Conservation (phyloP, 2,888 invertebrate species). For the Subacronicta megacephala region DNA sequence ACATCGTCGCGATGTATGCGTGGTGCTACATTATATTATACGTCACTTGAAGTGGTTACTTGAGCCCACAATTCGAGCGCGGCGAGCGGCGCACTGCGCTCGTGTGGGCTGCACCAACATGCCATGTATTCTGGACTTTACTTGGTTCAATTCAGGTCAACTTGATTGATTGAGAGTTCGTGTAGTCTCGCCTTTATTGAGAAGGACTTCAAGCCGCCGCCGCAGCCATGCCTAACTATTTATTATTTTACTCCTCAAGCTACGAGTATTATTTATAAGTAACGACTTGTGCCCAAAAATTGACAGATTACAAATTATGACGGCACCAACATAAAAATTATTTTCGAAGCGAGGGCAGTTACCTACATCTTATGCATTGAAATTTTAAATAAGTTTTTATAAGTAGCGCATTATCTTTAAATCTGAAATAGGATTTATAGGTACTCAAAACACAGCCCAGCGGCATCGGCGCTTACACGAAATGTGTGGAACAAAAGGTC, state of each 20-base stretch:
- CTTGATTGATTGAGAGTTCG: slow-evolving; percentile 39
- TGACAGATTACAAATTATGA: slow-evolving; percentile 26
- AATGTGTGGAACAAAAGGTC: slow-evolving; percentile 5
- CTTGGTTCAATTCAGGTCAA: slow-evolving; percentile 28
- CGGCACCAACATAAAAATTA: slow-evolving; percentile 1
- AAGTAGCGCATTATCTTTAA: slow-evolving; percentile 22
- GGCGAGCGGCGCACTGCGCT: slow-evolving; percentile 12
- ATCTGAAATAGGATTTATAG: slow-evolving; percentile 35
- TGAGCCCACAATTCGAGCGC: slow-evolving; percentile 12
- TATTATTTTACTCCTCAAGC: not conserved
- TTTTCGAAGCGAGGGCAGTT: slow-evolving; percentile 12
- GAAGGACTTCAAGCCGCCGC: slow-evolving; percentile 13
- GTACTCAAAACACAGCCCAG: slow-evolving; percentile 13
- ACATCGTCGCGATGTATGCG: not conserved
- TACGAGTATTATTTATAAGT: slow-evolving; percentile 7
- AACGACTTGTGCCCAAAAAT: slow-evolving; percentile 13
- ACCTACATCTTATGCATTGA: slow-evolving; percentile 22
- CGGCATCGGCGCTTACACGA: slow-evolving; percentile 6
- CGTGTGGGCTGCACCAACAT: slow-evolving; percentile 25
- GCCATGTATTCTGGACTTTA: slow-evolving; percentile 3
- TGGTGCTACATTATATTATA: not conserved
- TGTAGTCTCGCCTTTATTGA: slow-evolving; percentile 24
- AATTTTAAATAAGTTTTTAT: slow-evolving; percentile 35
- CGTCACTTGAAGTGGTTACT: slow-evolving; percentile 2
- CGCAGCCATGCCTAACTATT: slow-evolving; percentile 4